Conservation (phyloP, 64 coral and sea anemone genomes). For the Montipora capricornis region DNA sequence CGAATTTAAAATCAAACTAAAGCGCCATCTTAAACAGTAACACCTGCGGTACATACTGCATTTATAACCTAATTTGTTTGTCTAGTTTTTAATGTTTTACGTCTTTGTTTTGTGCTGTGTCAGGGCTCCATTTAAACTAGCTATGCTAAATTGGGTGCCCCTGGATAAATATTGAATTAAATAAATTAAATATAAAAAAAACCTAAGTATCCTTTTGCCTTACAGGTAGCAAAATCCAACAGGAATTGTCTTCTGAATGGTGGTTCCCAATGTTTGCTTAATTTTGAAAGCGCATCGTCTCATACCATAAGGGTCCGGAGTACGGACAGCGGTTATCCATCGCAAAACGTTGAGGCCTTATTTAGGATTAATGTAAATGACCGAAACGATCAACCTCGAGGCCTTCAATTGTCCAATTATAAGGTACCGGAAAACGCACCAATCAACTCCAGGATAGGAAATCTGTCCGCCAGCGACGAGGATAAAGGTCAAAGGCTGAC, state of each 20-base stretch:
- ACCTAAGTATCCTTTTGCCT: background rate
- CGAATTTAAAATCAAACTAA: too few species aligned
- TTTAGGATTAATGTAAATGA: conserved; percentile 63
- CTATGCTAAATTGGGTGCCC: too few species aligned
- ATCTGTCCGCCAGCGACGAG: conserved; percentile 70
- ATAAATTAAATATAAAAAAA: too few species aligned
- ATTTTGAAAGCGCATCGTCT: conserved; percentile 73
- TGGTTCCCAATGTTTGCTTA: conserved; percentile 73
- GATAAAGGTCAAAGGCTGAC: conserved; percentile 69
- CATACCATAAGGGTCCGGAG: conserved; percentile 73
- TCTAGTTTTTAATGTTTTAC: too few species aligned
- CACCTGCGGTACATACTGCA: too few species aligned
- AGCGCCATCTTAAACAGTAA: too few species aligned
- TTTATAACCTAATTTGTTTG: too few species aligned
- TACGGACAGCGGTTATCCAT: conserved; percentile 75
- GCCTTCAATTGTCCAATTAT: conserved; percentile 62
- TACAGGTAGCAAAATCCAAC: conserved; percentile 80
- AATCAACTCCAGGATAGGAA: conserved; percentile 53
- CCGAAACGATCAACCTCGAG: conserved; percentile 77
- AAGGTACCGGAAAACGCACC: conserved; percentile 68
- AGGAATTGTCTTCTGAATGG: conserved; percentile 69
- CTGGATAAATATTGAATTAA: too few species aligned
- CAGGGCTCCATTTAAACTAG: too few species aligned
- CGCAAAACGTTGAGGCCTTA: conserved; percentile 28
- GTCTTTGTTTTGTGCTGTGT: too few species aligned